A percentile compares a stretch with the other conserved stretches of the same genome.
These are phyloP conservation scores for Melolontha melolontha DNA, from an alignment of 2,888 invertebrate genomes.

Conservation along the genomic window DNA sequence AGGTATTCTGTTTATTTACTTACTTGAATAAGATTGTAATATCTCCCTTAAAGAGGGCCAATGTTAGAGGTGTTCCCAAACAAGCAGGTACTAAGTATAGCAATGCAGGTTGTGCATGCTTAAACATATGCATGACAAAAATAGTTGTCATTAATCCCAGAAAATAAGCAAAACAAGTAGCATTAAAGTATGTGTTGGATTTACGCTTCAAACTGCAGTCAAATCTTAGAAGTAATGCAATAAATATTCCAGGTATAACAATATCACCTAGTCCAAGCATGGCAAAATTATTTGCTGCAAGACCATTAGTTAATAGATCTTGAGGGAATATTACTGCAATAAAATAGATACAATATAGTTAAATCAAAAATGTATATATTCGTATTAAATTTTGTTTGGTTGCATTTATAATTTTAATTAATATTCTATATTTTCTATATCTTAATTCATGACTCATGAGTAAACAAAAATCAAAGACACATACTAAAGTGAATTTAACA, in stretches of 20 bases:
- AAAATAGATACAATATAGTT: conserved; percentile 42
- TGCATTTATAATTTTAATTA: too few species aligned
- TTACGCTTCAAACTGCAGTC: conserved; percentile 89
- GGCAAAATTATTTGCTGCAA: conserved; percentile 93
- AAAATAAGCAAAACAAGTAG: conserved; percentile 93
- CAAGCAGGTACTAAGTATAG: conserved; percentile 98
- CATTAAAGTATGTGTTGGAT: conserved; percentile 88
- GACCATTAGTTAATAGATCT: conserved; percentile 93
- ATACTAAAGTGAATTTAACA: too few species aligned
- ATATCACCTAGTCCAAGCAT: conserved; percentile 99
- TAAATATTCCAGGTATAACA: conserved; percentile 99
- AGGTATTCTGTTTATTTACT: conserved; percentile 63
- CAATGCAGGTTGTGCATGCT: conserved; percentile 98
- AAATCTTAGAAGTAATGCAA: conserved; percentile 94
- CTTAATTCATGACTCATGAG: too few species aligned
- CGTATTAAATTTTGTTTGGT: neutral
- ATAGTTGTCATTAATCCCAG: conserved; percentile 94
- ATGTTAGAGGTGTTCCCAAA: conserved; percentile 87
- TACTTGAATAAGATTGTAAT: conserved; percentile 89
- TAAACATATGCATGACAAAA: conserved; percentile 97
- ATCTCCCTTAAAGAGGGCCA: conserved; percentile 92
- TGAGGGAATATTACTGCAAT: conserved; percentile 95
- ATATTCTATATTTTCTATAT: too few species aligned
- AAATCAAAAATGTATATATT: neutral
- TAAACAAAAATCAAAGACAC: too few species aligned